Evolutionary conservation across 2,888 invertebrate species (phyloP), one percentile per base, ranked within the genome.

Genomic region (Amblyjoppa proteus): DNA sequence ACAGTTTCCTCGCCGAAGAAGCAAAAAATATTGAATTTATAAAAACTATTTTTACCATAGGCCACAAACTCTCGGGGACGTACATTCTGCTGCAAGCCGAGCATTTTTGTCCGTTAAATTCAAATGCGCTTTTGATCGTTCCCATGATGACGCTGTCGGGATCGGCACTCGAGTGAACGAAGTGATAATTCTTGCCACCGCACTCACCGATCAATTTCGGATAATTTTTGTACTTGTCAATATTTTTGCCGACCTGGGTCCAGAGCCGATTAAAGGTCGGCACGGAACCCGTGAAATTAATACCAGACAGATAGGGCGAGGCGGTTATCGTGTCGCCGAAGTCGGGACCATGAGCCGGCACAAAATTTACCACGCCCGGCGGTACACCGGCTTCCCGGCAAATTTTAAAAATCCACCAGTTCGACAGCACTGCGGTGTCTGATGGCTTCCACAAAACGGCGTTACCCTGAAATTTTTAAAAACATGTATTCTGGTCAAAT

Each of bases 171-270:
- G 97, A 96, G 94, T 99, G 99, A 41, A 99, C 95, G 91, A 99
- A 99, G 94, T 99, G 99, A 94, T 97, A 99, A 95, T 99, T 99
- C 94, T 99, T 99, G 41, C 99, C 99, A 76, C 99, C 99, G 94
- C 99, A 99, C 95, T 99, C 99, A 84, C 98, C 97, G 90, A 99
- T 97, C 78, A 99, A 94, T 88, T 99, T 96, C 0, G 99, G 99
- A 94, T 98, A 99, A 92, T 98, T 98, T 64, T 94, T 95, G 94
- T 99, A 99, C 2, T 94, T 96, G 89, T 96, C 95, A 64, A 99
- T 95, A 93, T 99, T 99, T 87, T 97, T 95, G 25, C 98, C 99
- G 45, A 99, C 98, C 94, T 98, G 97, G 89, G 96, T 96, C 99
- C 99, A 99, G 68, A 99, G 94, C 90, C 97, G 96, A 92, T 97